Base-by-base conservation (phyloP, 2,888 invertebrate species). In the Netelia virgata region DNA sequence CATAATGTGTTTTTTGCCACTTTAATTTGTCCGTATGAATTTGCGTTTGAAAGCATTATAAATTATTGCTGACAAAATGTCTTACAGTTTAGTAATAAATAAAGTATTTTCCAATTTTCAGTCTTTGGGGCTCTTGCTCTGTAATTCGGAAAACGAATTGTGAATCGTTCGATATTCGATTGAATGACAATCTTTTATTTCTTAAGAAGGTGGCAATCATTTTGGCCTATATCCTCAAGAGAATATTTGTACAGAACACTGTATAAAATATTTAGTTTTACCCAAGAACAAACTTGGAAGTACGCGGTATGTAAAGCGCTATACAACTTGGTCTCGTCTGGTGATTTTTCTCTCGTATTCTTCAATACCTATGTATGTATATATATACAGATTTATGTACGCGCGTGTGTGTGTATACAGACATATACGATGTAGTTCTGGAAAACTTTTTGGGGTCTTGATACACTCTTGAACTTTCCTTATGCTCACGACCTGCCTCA, bases 401-500 rank as follows among this genome's bases (percentile, higher is more conserved):
- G 6, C 5, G 6, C 6, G 6, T 6, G 6, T 6, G 43, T 36
- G 1, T 23, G 59, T 53, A 69, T 10, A 59, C 47, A 74, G 14
- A 55, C 11, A 28, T 36, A 69, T 55, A 78, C 55, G 28, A 80
- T 53, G 79, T 41, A 66, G 47, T 72, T 73, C 78, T 70, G 85
- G 55, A 74, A 79, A 86, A 86, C 50, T 86, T 86, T 73, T 78
- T 77, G 82, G 82, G 82, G 59, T 77, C 82, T 70, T 59, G 73
- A 82, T 72, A 72, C 61, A 82, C 74, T 81, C 81, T 83, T 82
- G 73, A 86, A 88, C 87, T 89, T 88, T 89, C 86, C 85, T 86
- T 84, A 85, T 86, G 87, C 86, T 86, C 87, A 83, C 84, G 90
- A 90, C 89, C 90, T 89, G 88, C 88, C 89, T 90, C 89, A 89